These are phyloP conservation scores for Pseudomugil tenellus DNA, from an alignment of 2,797 vertebrate species.

Conservation along the genomic window DNA sequence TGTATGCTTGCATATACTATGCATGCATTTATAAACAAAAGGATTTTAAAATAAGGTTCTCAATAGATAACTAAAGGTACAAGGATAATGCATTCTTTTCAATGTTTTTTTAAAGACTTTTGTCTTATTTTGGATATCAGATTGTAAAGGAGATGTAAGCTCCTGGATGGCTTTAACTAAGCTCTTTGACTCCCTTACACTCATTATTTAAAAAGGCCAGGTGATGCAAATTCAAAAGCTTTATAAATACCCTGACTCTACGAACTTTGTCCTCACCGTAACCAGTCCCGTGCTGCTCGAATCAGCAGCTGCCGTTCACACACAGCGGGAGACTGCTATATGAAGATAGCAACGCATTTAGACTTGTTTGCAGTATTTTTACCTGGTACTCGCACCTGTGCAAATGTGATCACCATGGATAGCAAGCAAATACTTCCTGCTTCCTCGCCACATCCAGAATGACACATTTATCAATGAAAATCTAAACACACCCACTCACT, in stretches of 20 bases:
- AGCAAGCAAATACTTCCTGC: neutral
- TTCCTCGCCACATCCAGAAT: neutral
- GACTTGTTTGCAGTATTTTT: neutral
- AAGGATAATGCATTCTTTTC: neutral
- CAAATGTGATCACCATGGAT: neutral
- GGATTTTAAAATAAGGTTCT: neutral
- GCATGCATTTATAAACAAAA: slow-evolving; percentile 16
- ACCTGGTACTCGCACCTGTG: neutral
- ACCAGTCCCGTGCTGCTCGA: neutral
- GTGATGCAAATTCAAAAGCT: neutral
- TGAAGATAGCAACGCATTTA: neutral
- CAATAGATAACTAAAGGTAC: neutral
- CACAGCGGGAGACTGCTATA: neutral
- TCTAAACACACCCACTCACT: neutral
- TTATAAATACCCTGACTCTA: neutral
- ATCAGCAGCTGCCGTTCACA: neutral
- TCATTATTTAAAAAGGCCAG: neutral
- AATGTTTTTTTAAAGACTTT: neutral
- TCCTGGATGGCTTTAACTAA: neutral
- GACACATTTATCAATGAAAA: neutral
- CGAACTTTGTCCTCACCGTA: neutral
- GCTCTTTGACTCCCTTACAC: neutral
- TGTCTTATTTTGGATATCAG: neutral
- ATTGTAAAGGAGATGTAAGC: neutral
- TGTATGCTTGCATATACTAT: slow-evolving; percentile 19